phyloP scores from a whole-genome alignment of 2,888 invertebrate genomes.

The Lamellibrachia columna region DNA sequence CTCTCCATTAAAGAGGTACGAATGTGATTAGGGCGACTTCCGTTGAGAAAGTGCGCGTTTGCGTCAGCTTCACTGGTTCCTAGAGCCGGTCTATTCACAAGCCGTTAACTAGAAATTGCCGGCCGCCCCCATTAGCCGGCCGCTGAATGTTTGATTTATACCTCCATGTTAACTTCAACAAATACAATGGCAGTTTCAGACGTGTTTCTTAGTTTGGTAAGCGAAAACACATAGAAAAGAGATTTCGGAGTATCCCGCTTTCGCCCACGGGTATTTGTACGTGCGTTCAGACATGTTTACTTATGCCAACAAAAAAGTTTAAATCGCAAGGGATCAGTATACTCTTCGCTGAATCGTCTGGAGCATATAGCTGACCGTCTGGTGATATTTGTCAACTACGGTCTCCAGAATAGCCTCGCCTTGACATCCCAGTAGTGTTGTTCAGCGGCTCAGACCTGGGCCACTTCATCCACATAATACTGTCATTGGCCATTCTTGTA shows the following conservation, averaged over 20 bases:
- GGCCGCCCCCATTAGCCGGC: not conserved
- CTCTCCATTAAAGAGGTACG: slow-evolving; percentile 6
- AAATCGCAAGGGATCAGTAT: not conserved
- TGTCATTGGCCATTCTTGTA: not conserved
- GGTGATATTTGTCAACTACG: not conserved
- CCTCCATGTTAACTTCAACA: not conserved
- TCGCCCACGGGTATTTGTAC: not conserved
- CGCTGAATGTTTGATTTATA: not conserved
- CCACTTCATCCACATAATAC: not conserved
- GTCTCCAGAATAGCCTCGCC: not conserved
- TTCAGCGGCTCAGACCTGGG: not conserved
- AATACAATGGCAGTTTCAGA: not conserved
- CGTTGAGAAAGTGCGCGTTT: not conserved
- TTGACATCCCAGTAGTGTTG: not conserved
- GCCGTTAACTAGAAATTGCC: not conserved
- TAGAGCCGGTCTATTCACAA: not conserved
- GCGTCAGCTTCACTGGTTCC: not conserved
- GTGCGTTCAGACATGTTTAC: not conserved
- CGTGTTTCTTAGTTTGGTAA: not conserved
- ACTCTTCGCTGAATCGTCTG: not conserved
- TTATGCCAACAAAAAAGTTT: not conserved
- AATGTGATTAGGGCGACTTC: not conserved
- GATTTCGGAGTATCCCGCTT: not conserved
- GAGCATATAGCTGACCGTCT: not conserved
- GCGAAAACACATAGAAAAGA: not conserved